Evolutionary conservation across 2,797 vertebrate genomes (phyloP).

Genomic region (Eremophila alpestris): DNA sequence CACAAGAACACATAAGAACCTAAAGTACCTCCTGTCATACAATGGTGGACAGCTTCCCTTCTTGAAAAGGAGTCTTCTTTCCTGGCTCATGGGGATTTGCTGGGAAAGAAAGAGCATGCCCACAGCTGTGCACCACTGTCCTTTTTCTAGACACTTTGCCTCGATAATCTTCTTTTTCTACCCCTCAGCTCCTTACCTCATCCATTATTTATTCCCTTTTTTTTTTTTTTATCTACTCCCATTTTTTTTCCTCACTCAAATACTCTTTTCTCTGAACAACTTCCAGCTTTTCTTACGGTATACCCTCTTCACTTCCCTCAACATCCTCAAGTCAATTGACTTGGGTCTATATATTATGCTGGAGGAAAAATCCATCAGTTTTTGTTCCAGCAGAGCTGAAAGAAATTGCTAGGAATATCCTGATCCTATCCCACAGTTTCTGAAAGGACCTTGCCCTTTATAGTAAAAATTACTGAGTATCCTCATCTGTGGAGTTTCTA

Average conservation of each 20-base stretch:
- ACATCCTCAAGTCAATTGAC: not conserved
- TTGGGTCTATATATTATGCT: not conserved
- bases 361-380: not conserved
- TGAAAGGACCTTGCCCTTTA: not conserved
- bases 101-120: not conserved
- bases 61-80: not conserved
- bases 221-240: not conserved
- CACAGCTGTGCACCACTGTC: not conserved
- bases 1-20: not conserved
- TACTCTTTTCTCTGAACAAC: not conserved
- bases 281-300: not conserved
- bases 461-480: not conserved
- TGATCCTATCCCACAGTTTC: not conserved
- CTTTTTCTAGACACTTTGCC: not conserved
- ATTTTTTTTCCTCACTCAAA: not conserved
- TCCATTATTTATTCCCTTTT: not conserved
- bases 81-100: not conserved
- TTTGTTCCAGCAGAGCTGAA: not conserved
- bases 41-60: not conserved
- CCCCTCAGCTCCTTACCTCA: not conserved
- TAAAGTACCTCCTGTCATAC: not conserved
- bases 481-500: not conserved
- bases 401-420: not conserved
- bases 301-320: not conserved
- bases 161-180: not conserved